phyloP scores from a whole-genome alignment of 2,797 vertebrate genomes.

The Halcyon chelicuti region DNA sequence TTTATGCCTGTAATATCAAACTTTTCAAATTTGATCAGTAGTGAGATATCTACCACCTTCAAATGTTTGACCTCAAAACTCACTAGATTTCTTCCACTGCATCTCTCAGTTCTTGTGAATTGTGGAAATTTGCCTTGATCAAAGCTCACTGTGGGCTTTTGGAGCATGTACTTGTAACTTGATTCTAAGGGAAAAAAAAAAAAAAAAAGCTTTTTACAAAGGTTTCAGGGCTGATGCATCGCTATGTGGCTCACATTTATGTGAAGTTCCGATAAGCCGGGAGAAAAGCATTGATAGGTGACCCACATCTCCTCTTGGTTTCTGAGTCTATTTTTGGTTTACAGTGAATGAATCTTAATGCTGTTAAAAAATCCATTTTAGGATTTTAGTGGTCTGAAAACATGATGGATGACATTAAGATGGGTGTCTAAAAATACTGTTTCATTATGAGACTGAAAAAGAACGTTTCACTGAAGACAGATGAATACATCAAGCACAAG shows the following conservation, averaged over 20 bases:
- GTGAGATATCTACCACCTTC: not conserved
- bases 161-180: not conserved
- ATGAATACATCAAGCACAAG: not conserved
- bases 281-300: not conserved
- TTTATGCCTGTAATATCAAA: not conserved
- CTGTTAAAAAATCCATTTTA: constrained; percentile 29
- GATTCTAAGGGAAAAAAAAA: not conserved
- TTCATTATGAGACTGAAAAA: not conserved
- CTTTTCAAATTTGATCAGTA: not conserved
- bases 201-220: not conserved
- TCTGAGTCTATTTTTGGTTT: constrained; percentile 27
- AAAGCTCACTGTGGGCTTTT: not conserved
- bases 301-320: constrained; percentile 14
- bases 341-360: not conserved
- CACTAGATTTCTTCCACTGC: not conserved
- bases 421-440: constrained; percentile 3
- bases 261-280: not conserved
- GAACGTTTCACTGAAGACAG: not conserved
- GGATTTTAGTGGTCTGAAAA: not conserved
- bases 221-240: not conserved
- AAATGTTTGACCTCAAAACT: not conserved
- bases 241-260: not conserved
- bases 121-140: not conserved
- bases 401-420: not conserved
- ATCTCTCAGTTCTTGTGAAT: not conserved